These are phyloP conservation scores for Vireo griseus DNA, from an alignment of 2,797 vertebrate genomes.

Conservation along the genomic window DNA sequence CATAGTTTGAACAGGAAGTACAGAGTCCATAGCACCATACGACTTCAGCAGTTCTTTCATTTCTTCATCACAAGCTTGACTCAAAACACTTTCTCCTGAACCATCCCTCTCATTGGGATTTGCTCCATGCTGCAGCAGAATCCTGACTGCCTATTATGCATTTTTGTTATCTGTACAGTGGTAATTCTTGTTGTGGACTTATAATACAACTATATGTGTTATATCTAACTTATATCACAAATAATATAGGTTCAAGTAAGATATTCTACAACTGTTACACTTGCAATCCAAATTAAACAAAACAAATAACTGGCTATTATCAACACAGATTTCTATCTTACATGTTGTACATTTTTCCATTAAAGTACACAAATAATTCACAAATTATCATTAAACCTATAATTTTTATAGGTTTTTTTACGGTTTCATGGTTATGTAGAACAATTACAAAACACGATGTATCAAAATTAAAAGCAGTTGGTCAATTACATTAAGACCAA, in stretches of 20 bases:
- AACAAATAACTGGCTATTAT: not conserved
- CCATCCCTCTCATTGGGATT: constrained; percentile 67
- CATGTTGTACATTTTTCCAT: not conserved
- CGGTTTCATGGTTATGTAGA: not conserved
- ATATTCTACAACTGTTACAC: not conserved
- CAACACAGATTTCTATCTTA: not conserved
- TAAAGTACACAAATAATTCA: not conserved
- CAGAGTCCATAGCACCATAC: not conserved
- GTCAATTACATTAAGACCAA: not conserved
- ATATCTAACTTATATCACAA: not conserved
- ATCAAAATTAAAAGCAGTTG: not conserved
- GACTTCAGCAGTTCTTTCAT: constrained; percentile 78
- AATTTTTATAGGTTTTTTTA: not conserved
- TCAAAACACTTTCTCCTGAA: constrained; percentile 71
- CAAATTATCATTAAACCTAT: not conserved
- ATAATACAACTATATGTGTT: not conserved
- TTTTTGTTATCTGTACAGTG: not conserved
- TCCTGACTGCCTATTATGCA: constrained; percentile 73
- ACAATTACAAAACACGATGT: not conserved
- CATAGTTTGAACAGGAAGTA: not conserved
- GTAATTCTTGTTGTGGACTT: not conserved
- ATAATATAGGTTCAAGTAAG: not conserved
- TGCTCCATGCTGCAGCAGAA: constrained; percentile 82
- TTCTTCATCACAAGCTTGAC: constrained; percentile 65
- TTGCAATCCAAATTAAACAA: not conserved